phyloP scores from a whole-genome alignment of 2,113 vertebrate genomes.

The Corythoichthys haematopterus region DNA sequence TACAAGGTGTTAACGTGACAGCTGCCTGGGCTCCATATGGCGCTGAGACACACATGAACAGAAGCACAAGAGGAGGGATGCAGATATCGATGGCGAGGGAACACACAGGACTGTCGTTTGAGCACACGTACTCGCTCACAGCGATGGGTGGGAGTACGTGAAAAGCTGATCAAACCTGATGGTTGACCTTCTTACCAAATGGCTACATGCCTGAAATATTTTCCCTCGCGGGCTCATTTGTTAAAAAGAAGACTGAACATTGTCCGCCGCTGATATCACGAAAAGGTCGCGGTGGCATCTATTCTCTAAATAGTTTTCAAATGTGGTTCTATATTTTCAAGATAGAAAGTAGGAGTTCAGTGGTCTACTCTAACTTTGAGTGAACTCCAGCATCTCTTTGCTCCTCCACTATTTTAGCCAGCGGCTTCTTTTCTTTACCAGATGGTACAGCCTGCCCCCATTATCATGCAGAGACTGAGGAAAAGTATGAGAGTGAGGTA shows the following conservation, averaged over 20 bases:
- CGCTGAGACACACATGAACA: slow-evolving; percentile 23
- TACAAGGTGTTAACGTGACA: slow-evolving; percentile 39
- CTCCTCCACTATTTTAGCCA: slow-evolving; percentile 2
- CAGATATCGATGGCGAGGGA: slow-evolving; percentile 16
- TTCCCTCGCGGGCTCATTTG: slow-evolving; percentile 29
- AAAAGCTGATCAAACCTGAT: slow-evolving; percentile 51
- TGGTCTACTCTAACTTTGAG: slow-evolving; percentile 14
- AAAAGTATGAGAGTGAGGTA: slow-evolving; percentile 32
- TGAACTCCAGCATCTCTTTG: slow-evolving; percentile 19
- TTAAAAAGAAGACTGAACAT: slow-evolving; percentile 25
- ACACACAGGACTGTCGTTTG: slow-evolving; percentile 11
- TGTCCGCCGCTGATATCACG: slow-evolving; percentile 28
- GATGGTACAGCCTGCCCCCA: slow-evolving; percentile 44
- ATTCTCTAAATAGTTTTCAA: slow-evolving; percentile 27
- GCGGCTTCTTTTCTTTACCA: slow-evolving; percentile 23
- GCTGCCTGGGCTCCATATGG: slow-evolving; percentile 34
- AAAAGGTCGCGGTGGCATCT: slow-evolving; percentile 41
- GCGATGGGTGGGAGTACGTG: slow-evolving; percentile 24
- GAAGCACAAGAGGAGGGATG: not conserved
- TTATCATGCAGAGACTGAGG: slow-evolving; percentile 43
- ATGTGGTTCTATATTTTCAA: slow-evolving; percentile 10
- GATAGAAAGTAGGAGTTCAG: slow-evolving; percentile 21
- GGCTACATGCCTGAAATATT: slow-evolving; percentile 35
- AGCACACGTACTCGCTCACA: slow-evolving; percentile 13
- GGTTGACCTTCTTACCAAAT: slow-evolving; percentile 56